Evolutionary conservation across 2,797 vertebrate genomes (phyloP).

Genomic region (Phyllotis vaccarum): DNA sequence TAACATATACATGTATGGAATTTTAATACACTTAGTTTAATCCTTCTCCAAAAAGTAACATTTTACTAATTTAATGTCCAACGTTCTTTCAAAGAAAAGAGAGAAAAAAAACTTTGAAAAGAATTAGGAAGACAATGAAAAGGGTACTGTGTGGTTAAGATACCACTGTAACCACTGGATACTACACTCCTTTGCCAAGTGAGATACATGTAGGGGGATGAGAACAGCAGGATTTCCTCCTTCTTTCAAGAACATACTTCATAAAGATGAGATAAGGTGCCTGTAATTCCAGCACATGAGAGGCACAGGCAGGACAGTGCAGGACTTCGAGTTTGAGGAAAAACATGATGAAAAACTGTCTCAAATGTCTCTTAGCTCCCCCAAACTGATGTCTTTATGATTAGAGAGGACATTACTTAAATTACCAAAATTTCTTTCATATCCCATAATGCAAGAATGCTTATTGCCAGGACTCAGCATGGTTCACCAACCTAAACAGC

Average conservation of each 20-base stretch:
- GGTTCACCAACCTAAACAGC: background rate
- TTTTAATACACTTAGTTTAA: conserved; percentile 5
- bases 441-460: conserved; percentile 31
- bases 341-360: background rate
- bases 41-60: conserved; percentile 17
- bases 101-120: conserved; percentile 57
- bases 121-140: conserved; percentile 1
- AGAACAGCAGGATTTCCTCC: background rate
- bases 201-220: background rate
- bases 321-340: background rate
- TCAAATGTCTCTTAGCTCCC: background rate
- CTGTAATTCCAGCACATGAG: background rate
- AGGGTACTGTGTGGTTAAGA: background rate
- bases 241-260: background rate
- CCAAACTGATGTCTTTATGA: conserved; percentile 26
- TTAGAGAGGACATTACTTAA: background rate
- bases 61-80: conserved; percentile 33
- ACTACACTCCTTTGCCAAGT: conserved; percentile 1
- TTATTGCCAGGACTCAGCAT: background rate
- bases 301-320: background rate
- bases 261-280: conserved; percentile 1
- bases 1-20: background rate
- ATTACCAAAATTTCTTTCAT: background rate
- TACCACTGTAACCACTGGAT: background rate
- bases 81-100: conserved; percentile 26